Conservation (phyloP, 2,888 invertebrate species). For the Heteromurus nitidus region DNA sequence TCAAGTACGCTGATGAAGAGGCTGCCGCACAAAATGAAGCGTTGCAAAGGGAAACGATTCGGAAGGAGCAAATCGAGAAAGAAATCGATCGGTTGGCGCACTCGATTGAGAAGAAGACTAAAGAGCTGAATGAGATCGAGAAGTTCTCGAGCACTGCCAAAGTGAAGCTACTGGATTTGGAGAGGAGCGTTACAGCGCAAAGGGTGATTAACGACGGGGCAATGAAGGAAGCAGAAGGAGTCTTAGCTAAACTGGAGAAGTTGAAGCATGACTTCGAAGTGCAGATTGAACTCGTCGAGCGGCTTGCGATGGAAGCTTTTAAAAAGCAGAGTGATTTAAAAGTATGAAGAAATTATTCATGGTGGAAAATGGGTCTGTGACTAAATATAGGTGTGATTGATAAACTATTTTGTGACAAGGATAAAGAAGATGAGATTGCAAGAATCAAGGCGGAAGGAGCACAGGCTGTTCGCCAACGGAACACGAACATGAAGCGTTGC, state of each 20-base stretch:
- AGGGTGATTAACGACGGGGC: slow-evolving; percentile 67
- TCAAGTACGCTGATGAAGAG: slow-evolving; percentile 65
- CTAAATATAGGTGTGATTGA: not conserved
- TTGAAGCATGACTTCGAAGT: slow-evolving; percentile 66
- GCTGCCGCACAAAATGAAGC: slow-evolving; percentile 64
- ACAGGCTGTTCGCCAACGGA: slow-evolving; percentile 46
- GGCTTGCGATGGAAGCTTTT: slow-evolving; percentile 60
- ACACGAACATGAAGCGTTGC: slow-evolving; percentile 55
- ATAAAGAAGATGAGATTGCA: slow-evolving; percentile 63
- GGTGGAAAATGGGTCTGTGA: not conserved
- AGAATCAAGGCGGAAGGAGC: slow-evolving; percentile 55
- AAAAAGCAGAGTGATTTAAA: slow-evolving; percentile 65
- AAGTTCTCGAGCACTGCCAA: slow-evolving; percentile 40
- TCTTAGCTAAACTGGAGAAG: slow-evolving; percentile 63
- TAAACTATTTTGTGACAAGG: slow-evolving; percentile 14
- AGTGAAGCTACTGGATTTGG: slow-evolving; percentile 59
- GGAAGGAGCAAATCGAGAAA: slow-evolving; percentile 62
- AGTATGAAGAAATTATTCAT: slow-evolving; percentile 19
- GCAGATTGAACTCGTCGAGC: slow-evolving; percentile 66
- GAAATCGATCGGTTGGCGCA: slow-evolving; percentile 45
- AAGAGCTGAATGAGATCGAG: slow-evolving; percentile 54
- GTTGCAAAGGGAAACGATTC: slow-evolving; percentile 60
- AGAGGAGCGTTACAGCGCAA: slow-evolving; percentile 61
- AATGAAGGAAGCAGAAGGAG: slow-evolving; percentile 65
- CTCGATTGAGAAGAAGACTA: slow-evolving; percentile 54